Base-by-base conservation (phyloP, 2,113 vertebrate species). In the Tamias sibiricus region DNA sequence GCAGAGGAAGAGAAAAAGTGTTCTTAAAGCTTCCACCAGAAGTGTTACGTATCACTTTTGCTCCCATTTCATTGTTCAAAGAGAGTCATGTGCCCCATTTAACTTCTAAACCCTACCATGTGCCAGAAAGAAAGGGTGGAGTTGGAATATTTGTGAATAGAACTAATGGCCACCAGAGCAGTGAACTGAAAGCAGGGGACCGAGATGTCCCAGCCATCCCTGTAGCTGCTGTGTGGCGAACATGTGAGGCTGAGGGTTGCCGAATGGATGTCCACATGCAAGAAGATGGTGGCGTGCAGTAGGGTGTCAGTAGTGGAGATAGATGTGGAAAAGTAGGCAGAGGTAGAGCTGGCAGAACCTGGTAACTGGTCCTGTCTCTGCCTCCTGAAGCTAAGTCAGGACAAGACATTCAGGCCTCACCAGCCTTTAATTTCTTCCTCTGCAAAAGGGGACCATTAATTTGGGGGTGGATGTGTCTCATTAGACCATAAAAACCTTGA, bases 361-460 rank as follows among this genome's bases (percentile, higher is more conserved):
- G 88, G 52, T 40, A 4, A n/a, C 44, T 71, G 49, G n/a, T 44
- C 24, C 52, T 10, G 17, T 40, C 16, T 42, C 79, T 47, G 69
- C 76, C 40, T 76, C 49, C 52, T 49, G 71, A 93, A 84, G 59
- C 35, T 75, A 64, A 89, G n/a, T 72, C 83, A 84, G 86, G 14
- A 37, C 32, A 49, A 71, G 76, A 10, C 59, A 68, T 44, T 77
- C 16, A 81, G 64, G 52, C 35, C 17, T 86, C 2, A 1, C 8
- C 59, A 54, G 88, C 44, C 30, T 92, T 84, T 59, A 62, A 42
- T 90, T 72, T 95, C 68, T 84, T 83, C 69, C 44, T 95, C n/a
- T 92, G 30, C 35, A 62, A 66, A 87, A 57, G 42, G 32, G 35
- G 49, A 8, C 37, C 47, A 8, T 89, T 64, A 47, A 4, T 26